Base-by-base conservation (phyloP, 2,888 invertebrate genomes). In the Lepetodrilus schrolli region DNA sequence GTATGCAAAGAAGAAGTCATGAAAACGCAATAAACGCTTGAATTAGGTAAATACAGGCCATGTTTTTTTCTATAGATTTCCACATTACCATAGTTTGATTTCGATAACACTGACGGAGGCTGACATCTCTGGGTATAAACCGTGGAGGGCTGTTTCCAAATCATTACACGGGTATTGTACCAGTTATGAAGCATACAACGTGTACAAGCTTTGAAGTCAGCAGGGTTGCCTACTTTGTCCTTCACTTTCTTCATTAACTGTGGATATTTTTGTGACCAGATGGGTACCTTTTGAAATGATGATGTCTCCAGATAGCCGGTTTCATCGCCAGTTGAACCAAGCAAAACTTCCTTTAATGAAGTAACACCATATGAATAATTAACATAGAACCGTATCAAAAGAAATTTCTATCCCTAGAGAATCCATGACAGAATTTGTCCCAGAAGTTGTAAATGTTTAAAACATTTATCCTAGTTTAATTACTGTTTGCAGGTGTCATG, bases 401-500 rank as follows among this genome's bases (percentile, higher is more conserved):
- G 58, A 58, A 26, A 10, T 58, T 34, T 58, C 17, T 58, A 58
- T 58, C 58, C 58, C 58, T n/a, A 17, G 10, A 30, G 58, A 58
- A 23, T 30, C 10, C n/a, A 34, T 58, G 58, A 34, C 26, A n/a
- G 58, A 34, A 30, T 30, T 34, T 23, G 58, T 34, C 5, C 26
- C 23, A 51, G 30, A 58, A 58, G 10, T 30, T 58, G 58, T 58
- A 58, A 58, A 58, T 23, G 58, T 58, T 58, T 58, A 30, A 58
- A 58, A 26, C 34, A 26, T 26, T 58, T 10, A 26, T 58, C 58
- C 58, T 30, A 30, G 2, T 58, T 34, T 58, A 58, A 58, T 58
- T 58, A 58, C 34, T 7, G 26, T 26, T 30, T 34, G 26, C 58
- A 58, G 58, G 58, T 58, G 58, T 58, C 26, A 10, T 58, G 26